Evolutionary conservation across 2,113 vertebrate genomes (phyloP).

Genomic region (Aepyceros melampus): DNA sequence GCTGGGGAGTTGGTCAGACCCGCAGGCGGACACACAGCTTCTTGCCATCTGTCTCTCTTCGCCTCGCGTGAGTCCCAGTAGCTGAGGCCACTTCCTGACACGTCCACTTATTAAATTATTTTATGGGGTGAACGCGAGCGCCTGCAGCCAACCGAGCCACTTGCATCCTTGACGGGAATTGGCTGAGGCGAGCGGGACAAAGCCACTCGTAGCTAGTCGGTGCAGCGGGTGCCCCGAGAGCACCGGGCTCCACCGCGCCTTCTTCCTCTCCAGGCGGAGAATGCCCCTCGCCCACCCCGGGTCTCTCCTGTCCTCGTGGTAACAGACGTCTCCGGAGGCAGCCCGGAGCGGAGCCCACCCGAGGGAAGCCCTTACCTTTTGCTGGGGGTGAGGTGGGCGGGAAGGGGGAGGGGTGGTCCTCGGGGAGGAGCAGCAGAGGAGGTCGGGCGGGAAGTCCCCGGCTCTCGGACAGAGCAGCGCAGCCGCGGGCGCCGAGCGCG

Average conservation of each 20-base stretch:
- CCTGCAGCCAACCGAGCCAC: not conserved
- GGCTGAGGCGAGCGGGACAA: slow-evolving; percentile 35
- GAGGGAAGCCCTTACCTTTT: slow-evolving; percentile 65
- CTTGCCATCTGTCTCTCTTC: slow-evolving; percentile 20
- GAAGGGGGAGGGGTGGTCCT: slow-evolving; percentile 10
- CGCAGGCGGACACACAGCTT: not conserved
- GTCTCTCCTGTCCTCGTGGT: not conserved
- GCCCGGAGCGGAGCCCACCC: not conserved
- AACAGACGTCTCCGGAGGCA: not conserved
- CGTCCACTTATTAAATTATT: slow-evolving; percentile 35
- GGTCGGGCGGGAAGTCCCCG: slow-evolving; percentile 28
- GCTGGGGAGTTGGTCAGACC: not conserved
- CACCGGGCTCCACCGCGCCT: not conserved
- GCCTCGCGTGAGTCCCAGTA: not conserved
- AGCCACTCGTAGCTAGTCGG: not conserved
- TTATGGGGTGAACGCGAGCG: not conserved
- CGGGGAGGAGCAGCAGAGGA: slow-evolving; percentile 10
- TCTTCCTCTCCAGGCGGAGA: not conserved
- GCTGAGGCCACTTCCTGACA: slow-evolving; percentile 42
- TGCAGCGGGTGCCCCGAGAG: not conserved
- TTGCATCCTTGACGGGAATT: not conserved
- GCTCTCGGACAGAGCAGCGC: not conserved
- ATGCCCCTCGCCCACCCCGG: not conserved
- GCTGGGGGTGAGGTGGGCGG: not conserved
- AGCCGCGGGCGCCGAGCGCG: slow-evolving; percentile 51